Conservation (phyloP, 2,797 vertebrate genomes). For the Ctenosaura bakeri region DNA sequence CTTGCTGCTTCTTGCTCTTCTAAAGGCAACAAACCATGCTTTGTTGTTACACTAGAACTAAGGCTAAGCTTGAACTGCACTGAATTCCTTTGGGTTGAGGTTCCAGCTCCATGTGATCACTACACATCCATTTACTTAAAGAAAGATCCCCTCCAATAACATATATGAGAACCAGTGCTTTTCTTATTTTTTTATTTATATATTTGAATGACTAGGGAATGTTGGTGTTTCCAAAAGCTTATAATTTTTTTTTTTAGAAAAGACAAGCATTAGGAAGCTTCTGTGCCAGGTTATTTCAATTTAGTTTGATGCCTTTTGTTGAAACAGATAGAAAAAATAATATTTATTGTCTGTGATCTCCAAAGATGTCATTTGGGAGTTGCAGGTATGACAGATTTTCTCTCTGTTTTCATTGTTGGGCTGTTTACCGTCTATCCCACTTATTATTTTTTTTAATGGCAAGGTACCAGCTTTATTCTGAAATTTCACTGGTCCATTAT, state of each 20-base stretch:
- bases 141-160: background rate
- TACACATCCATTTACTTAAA: background rate
- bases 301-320: slow-evolving; percentile 18
- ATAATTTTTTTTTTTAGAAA: background rate
- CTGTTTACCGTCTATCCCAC: slow-evolving; percentile 15
- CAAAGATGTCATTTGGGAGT: slow-evolving; percentile 25
- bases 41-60: background rate
- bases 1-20: background rate
- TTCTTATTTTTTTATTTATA: no score
- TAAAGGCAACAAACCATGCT: background rate
- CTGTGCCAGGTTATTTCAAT: slow-evolving; percentile 9
- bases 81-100: background rate
- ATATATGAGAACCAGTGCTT: background rate
- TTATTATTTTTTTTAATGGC: slow-evolving; percentile 9
- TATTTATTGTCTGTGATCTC: slow-evolving; percentile 26
- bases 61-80: background rate
- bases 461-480: slow-evolving; percentile 20
- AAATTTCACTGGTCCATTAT: slow-evolving; percentile 33
- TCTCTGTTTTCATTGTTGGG: slow-evolving; percentile 20
- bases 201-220: no score
- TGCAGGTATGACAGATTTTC: background rate
- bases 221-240: background rate
- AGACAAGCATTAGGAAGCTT: background rate
- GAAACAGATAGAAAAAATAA: slow-evolving; percentile 13
- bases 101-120: background rate